Base-by-base conservation (phyloP, 1,140 invertebrate species). In the Drosophila subobscura region DNA sequence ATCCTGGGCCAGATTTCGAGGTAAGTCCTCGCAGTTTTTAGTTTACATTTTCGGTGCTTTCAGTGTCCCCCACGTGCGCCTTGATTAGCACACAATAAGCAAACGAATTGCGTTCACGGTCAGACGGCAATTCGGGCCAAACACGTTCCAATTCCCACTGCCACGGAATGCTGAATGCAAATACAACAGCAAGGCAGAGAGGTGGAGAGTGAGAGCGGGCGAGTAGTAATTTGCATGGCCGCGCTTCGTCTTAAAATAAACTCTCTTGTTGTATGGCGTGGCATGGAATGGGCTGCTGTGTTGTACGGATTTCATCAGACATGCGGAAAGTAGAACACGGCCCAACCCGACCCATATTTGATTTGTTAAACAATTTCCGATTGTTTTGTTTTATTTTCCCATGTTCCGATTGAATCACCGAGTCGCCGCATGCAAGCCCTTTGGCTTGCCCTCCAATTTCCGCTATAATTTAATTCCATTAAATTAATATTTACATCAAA, bases 1-100 rank as follows among this genome's bases (percentile, higher is more conserved):
- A 96, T 90, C 95, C 95, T 25, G 97, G 97, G 79, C 97, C 97
- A 46, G 98, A 98, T 93, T 96, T 97, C 90, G 97, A 98, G 95
- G 97, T 97, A 91, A 93, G 93, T 93, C 16, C 16, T 20, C 16
- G 16, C 16, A 20, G 16, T 20, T 20, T 29, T 25, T 20, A 27
- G 14, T 12, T 42, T 37, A 49, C 33, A 12, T 12, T 37, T 37
- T 12, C 44, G 33, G 20, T 58, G 16, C 16, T 20, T 20, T 8
- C 8, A 14, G 47, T 22, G 54, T 64, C 33, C 25, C 52, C 25
- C 52, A 64, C 60, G 44, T 14, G 16, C 8, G 7, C 42, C 20
- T 8, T 47, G 25, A 33, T 25, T 33, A 51, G 0, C 40, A 20
- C 23, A 58, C 16, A 33, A 40, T 8, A 46, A 68, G 47, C 37